Percentiles rank a stretch among this genome's conserved stretches.
These are phyloP conservation scores for Catocala nupta DNA, from an alignment of 2,888 invertebrate genomes.

Conservation along the genomic window DNA sequence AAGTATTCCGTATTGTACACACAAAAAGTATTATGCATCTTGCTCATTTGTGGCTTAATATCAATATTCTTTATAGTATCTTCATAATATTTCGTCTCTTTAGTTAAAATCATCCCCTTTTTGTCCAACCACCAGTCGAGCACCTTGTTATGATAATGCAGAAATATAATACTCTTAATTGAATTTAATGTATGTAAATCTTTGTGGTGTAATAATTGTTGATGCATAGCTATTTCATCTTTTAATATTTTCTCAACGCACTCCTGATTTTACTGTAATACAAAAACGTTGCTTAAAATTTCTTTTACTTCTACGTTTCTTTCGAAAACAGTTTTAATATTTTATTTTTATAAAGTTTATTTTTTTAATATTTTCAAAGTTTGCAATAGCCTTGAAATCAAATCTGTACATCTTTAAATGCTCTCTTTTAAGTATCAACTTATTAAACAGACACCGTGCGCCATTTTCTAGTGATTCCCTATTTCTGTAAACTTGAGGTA, in stretches of 20 bases:
- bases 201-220: neutral
- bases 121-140: constrained; percentile 28
- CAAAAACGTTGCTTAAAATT: constrained; percentile 31
- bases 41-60: neutral
- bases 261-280: constrained; percentile 28
- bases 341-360: too few relatives aligned
- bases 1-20: neutral
- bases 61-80: neutral
- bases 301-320: constrained; percentile 9
- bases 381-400: constrained; percentile 14
- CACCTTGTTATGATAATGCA: constrained; percentile 28
- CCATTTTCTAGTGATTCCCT: constrained; percentile 4
- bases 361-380: too few relatives aligned
- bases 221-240: constrained; percentile 14
- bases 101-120: constrained; percentile 6
- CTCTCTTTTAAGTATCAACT: neutral
- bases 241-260: constrained; percentile 19
- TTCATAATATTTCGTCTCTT: neutral
- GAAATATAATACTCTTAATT: constrained; percentile 26
- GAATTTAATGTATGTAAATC: constrained; percentile 5
- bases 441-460: constrained; percentile 7
- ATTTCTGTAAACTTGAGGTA: constrained; percentile 22
- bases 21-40: neutral
- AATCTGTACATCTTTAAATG: constrained; percentile 25
- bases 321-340: constrained; percentile 18